Base-by-base conservation (phyloP, 2,888 invertebrate species). In the Parapristionchus giblindavisi region DNA sequence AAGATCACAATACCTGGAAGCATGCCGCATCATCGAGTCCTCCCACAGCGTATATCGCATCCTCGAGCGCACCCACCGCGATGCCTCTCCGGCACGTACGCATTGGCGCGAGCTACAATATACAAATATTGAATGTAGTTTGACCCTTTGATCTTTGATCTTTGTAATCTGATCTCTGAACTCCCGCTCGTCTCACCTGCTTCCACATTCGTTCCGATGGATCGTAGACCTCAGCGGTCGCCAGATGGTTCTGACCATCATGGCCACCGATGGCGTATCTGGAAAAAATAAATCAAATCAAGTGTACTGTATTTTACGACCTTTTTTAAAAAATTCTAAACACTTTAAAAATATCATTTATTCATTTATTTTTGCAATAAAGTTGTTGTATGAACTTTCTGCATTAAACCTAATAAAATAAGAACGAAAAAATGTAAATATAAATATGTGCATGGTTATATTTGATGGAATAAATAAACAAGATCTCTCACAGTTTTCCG, bases 191-290 rank as follows among this genome's bases (percentile, higher is more conserved):
- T 54, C 72, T 65, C 34, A 76, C 68, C 80, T 88, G 82, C 68
- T 89, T 85, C 90, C 90, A 90, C 75, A 84, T 87, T 80, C 89
- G 89, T 65, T 85, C 85, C 17, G 77, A 80, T 1, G 89, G 89
- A 79, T 90, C 89, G 85, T 89, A 89, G 52, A 76, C 76, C 80
- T 90, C 90, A 8, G 89, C 90, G 75, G 88, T 88, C 60, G 87
- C 88, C 76, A 90, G 83, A 84, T 90, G 90, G 58, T 88, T 88
- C n/a, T 81, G 83, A 3, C 90, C 90, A 83, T 90, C 90, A 83
- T 90, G 90, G 2, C 90, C 90, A n/a, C 90, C 90, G 61, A 90
- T 89, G 14, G 90, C 90, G 84, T 89, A 90, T 24, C 82, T 83
- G 54, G n/a, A n/a, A n/a, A n/a, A n/a, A n/a, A n/a, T n/a, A n/a